Conservation (phyloP, 2,113 vertebrate species). For the Osmerus eperlanus region DNA sequence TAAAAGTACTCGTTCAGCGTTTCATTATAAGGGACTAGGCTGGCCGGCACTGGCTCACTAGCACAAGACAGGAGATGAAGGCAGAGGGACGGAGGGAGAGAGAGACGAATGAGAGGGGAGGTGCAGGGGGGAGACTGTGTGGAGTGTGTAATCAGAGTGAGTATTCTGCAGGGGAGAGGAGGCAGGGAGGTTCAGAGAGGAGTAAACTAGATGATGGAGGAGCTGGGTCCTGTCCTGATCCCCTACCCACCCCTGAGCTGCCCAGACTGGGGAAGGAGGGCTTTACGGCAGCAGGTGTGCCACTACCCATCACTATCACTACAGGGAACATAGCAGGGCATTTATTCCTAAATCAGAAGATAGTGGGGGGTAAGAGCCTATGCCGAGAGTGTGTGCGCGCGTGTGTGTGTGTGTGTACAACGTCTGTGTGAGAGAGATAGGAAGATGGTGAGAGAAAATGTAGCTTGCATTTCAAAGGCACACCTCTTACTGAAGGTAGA, state of each 20-base stretch:
- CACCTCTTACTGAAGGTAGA: neutral
- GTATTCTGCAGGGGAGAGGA: conserved; percentile 51
- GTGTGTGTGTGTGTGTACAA: neutral
- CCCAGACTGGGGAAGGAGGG: conserved; percentile 41
- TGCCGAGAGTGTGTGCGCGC: conserved; percentile 9
- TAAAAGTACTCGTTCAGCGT: conserved; percentile 9
- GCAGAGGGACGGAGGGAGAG: conserved; percentile 6
- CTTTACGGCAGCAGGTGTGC: conserved; percentile 39
- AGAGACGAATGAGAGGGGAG: conserved; percentile 14
- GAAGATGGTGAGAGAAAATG: neutral
- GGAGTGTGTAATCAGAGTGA: conserved; percentile 35
- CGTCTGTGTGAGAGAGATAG: neutral
- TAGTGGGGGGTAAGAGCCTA: conserved; percentile 40
- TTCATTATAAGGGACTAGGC: conserved; percentile 16
- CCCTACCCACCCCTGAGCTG: conserved; percentile 39
- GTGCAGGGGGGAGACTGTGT: neutral
- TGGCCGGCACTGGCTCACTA: neutral
- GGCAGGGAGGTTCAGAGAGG: conserved; percentile 37
- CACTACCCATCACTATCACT: conserved; percentile 54
- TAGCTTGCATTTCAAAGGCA: neutral
- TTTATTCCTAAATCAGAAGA: conserved; percentile 56
- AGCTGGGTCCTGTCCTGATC: conserved; percentile 42
- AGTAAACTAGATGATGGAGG: conserved; percentile 61
- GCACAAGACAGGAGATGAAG: neutral
- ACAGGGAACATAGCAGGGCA: conserved; percentile 40